Percentiles rank a stretch among this genome's conserved stretches.
phyloP scores from a whole-genome alignment of 2,888 invertebrate species.

The Acanthopleura granulata region DNA sequence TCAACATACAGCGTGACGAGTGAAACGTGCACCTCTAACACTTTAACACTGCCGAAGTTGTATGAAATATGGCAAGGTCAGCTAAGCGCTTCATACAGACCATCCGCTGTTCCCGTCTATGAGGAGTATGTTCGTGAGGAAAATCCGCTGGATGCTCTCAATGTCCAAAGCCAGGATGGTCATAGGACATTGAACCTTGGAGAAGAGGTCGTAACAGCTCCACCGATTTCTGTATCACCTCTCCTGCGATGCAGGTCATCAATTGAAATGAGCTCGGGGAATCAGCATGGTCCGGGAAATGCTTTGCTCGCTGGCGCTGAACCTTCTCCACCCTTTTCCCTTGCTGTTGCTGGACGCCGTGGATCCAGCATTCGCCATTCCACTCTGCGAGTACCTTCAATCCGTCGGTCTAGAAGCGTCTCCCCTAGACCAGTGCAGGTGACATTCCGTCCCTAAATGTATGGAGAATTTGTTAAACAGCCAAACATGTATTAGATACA shows the following conservation, averaged over 20 bases:
- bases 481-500: too few species aligned
- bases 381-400: background rate
- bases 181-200: background rate
- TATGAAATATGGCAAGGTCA: conserved; percentile 12
- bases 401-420: background rate
- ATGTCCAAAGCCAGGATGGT: background rate
- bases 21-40: background rate
- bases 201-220: background rate
- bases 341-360: too few species aligned
- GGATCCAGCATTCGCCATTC: too few species aligned
- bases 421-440: background rate
- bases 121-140: background rate
- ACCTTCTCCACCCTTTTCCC: too few species aligned
- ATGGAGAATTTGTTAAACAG: too few species aligned
- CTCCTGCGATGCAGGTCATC: background rate
- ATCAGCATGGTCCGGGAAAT: background rate
- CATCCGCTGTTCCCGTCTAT: background rate
- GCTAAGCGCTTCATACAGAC: background rate
- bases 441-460: too few species aligned
- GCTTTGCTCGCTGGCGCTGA: background rate
- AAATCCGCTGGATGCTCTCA: too few species aligned
- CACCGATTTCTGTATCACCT: too few species aligned
- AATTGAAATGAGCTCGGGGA: background rate
- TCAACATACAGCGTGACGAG: background rate
- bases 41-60: background rate